Conservation (phyloP, 2,113 vertebrate species). For the Microtus richardsoni region DNA sequence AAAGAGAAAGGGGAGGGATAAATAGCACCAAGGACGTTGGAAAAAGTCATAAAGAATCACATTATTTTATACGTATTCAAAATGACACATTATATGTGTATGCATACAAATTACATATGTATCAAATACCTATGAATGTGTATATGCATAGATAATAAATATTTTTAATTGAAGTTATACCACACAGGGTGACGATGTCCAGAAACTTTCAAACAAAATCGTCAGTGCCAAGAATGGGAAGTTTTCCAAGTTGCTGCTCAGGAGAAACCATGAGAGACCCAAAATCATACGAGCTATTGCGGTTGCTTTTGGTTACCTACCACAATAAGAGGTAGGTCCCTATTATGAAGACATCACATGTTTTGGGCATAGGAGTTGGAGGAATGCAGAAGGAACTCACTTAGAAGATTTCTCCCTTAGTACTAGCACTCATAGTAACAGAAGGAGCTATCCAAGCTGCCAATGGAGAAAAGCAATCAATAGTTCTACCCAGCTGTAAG, state of each 20-base stretch:
- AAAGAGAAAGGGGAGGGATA: background rate
- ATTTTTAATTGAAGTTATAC: background rate
- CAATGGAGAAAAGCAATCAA: background rate
- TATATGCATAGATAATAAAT: background rate
- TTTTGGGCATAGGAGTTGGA: background rate
- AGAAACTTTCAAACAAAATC: background rate
- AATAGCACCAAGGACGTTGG: background rate
- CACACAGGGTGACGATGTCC: background rate
- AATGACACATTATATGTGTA: background rate
- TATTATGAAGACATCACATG: background rate
- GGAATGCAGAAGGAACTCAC: background rate
- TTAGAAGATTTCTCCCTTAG: background rate
- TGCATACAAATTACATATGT: background rate
- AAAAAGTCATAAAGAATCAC: background rate
- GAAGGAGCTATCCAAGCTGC: background rate
- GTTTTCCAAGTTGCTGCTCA: background rate
- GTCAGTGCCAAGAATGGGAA: background rate
- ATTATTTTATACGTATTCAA: background rate
- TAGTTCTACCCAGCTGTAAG: background rate
- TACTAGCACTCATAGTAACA: background rate
- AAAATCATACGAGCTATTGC: background rate
- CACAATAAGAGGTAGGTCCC: background rate
- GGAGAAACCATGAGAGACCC: background rate
- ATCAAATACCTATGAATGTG: background rate
- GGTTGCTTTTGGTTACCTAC: background rate